Conservation (phyloP, 2,888 invertebrate species). For the Actias luna region DNA sequence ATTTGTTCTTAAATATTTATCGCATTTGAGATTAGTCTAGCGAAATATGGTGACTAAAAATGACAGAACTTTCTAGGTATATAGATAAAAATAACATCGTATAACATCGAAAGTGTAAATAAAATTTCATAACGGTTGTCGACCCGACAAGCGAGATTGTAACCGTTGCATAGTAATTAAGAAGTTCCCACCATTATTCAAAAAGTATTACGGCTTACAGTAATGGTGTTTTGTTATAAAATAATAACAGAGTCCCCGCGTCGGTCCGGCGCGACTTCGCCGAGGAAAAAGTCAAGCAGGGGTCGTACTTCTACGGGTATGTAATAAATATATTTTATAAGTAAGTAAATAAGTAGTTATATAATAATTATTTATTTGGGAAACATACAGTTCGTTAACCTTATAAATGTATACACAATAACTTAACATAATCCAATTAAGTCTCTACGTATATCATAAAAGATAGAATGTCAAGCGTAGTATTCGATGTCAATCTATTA, state of each 20-base stretch:
- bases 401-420: too few species aligned
- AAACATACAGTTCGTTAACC: too few species aligned
- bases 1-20: too few species aligned
- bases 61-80: not conserved
- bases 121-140: slow-evolving; percentile 13
- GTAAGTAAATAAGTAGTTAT: too few species aligned
- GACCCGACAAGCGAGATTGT: not conserved
- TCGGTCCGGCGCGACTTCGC: slow-evolving; percentile 49
- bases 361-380: too few species aligned
- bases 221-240: slow-evolving; percentile 78
- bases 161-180: slow-evolving; percentile 16
- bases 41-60: not conserved
- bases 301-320: slow-evolving; percentile 15
- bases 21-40: not conserved
- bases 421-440: too few species aligned
- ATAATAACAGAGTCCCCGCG: slow-evolving; percentile 67
- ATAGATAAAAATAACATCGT: slow-evolving; percentile 1
- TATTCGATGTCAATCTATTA: too few species aligned
- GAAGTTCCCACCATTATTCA: slow-evolving; percentile 37
- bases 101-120: not conserved
- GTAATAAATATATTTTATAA: slow-evolving; percentile 10
- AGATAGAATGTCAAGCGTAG: too few species aligned
- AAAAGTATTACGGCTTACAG: slow-evolving; percentile 35
- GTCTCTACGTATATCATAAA: too few species aligned
- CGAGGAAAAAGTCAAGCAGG: slow-evolving; percentile 46